Percentiles rank a stretch among this genome's conserved stretches.
These are phyloP conservation scores for Polyploca ridens DNA, from an alignment of 2,888 invertebrate genomes.

Conservation along the genomic window DNA sequence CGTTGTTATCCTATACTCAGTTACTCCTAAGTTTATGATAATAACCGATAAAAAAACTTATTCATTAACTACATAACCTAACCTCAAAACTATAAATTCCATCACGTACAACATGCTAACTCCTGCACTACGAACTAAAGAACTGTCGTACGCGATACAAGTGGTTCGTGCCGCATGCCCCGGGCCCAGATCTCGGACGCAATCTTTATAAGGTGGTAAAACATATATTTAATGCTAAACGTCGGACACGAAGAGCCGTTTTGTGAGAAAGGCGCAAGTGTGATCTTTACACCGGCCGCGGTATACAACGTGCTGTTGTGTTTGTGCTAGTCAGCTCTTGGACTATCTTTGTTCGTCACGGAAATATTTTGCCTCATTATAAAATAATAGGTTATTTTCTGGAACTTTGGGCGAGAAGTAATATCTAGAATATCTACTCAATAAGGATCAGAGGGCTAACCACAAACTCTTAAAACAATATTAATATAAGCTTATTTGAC, in stretches of 20 bases:
- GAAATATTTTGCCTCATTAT: slow-evolving; percentile 3
- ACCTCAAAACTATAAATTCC: not conserved
- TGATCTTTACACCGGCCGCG: slow-evolving; percentile 34
- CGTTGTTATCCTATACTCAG: too few relatives aligned
- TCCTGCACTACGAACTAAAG: slow-evolving; percentile 51
- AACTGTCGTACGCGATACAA: slow-evolving; percentile 71
- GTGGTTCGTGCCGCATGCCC: slow-evolving; percentile 76
- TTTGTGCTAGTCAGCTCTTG: not conserved
- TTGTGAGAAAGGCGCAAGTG: slow-evolving; percentile 54
- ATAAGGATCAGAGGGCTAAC: too few relatives aligned
- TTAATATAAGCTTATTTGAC: too few relatives aligned
- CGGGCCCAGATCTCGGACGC: slow-evolving; percentile 70
- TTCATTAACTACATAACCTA: not conserved
- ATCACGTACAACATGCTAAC: slow-evolving; percentile 17
- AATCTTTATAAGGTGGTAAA: slow-evolving; percentile 84
- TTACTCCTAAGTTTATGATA: not conserved
- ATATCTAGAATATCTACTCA: too few relatives aligned
- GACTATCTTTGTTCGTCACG: slow-evolving; percentile 5
- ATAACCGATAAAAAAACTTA: not conserved
- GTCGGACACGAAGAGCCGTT: slow-evolving; percentile 63
- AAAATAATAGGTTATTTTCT: not conserved
- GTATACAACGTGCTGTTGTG: slow-evolving; percentile 7
- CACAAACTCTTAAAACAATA: too few relatives aligned
- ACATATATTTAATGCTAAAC: slow-evolving; percentile 83
- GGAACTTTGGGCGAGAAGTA: not conserved